Evolutionary conservation across 2,888 invertebrate species (phyloP).

Genomic region (Sesia bembeciformis): DNA sequence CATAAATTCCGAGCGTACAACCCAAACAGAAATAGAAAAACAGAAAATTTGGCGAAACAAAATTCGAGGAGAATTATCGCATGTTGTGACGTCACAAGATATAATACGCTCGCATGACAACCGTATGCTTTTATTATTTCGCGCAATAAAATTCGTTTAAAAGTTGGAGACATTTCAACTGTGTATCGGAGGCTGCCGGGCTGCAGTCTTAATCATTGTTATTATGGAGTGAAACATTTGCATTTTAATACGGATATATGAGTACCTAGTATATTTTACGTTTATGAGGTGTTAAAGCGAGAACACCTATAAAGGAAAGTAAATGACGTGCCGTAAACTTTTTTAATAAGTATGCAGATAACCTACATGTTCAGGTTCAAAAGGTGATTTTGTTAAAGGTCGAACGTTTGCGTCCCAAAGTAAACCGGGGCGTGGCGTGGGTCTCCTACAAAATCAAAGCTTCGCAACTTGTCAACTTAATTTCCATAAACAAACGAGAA

Average conservation of each 20-base stretch:
- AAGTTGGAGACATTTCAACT: constrained; percentile 56
- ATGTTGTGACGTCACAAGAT: constrained; percentile 32
- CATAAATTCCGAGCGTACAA: constrained; percentile 30
- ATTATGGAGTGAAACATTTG: constrained; percentile 4
- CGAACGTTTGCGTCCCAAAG: constrained; percentile 31
- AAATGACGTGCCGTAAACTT: not conserved
- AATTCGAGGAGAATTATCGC: constrained; percentile 31
- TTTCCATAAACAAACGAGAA: constrained; percentile 69
- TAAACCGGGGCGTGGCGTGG: constrained; percentile 47
- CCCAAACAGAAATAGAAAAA: constrained; percentile 26
- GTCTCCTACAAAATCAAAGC: constrained; percentile 55
- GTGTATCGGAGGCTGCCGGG: constrained; percentile 30
- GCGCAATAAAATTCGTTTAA: constrained; percentile 53
- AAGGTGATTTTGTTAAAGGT: constrained; percentile 40
- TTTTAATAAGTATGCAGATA: not conserved
- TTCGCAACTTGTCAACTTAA: constrained; percentile 61
- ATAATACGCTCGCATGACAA: constrained; percentile 25
- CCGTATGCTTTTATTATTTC: constrained; percentile 36
- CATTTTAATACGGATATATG: not conserved
- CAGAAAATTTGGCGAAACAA: constrained; percentile 23
- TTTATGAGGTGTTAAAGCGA: not conserved
- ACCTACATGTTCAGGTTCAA: not conserved
- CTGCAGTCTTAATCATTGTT: constrained; percentile 43
- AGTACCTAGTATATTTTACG: not conserved
- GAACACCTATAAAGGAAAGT: not conserved